Conservation (phyloP, 1,140 invertebrate genomes). For the Aphidius ervi region DNA sequence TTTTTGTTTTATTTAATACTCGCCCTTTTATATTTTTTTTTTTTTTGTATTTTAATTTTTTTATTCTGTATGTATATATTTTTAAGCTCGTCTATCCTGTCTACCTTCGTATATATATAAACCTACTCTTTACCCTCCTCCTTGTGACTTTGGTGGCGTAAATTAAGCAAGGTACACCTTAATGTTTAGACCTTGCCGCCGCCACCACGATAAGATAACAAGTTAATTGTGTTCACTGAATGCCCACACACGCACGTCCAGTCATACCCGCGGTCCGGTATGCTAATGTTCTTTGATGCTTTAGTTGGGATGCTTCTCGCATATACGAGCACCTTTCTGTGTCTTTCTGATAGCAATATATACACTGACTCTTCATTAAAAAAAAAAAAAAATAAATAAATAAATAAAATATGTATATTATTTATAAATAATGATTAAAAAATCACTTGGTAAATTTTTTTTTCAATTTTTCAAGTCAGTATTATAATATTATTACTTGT, state of each 20-base stretch:
- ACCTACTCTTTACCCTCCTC: constrained; percentile 1
- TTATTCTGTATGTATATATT: neutral
- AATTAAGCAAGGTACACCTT: constrained; percentile 53
- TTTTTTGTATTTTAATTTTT: too few relatives aligned
- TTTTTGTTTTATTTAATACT: neutral
- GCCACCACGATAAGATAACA: constrained; percentile 52
- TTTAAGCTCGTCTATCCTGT: constrained; percentile 5
- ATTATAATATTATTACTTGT: too few relatives aligned
- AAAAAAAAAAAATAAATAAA: constrained; percentile 7
- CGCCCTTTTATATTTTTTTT: neutral
- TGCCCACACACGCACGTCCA: constrained; percentile 48
- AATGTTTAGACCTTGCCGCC: constrained; percentile 49
- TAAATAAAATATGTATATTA: neutral
- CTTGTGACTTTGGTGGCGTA: constrained; percentile 38
- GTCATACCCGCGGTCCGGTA: constrained; percentile 40
- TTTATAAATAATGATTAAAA: neutral
- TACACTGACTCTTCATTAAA: constrained; percentile 42
- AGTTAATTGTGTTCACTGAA: constrained; percentile 54
- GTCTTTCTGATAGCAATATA: constrained; percentile 49
- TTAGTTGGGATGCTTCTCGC: constrained; percentile 45
- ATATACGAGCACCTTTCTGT: constrained; percentile 37
- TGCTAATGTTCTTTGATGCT: constrained; percentile 50
- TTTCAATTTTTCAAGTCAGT: neutral
- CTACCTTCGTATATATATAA: neutral
- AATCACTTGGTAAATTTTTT: neutral